Conservation (phyloP, 1,140 invertebrate genomes). For the Eumeta japonica region DNA sequence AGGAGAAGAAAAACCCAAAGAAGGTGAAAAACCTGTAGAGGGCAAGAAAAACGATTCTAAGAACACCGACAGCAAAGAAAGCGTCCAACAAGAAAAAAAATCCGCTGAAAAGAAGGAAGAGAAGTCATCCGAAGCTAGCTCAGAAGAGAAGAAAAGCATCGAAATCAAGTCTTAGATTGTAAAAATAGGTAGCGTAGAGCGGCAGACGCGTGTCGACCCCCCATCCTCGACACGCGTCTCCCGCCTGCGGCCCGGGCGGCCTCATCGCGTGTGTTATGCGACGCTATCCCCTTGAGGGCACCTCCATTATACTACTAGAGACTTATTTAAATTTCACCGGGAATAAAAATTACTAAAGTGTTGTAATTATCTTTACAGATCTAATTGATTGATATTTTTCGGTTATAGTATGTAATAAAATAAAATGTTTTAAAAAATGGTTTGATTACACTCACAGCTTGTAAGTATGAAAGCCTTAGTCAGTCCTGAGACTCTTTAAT, state of each 20-base stretch:
- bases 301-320: slow-evolving; percentile 41
- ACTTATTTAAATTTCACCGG: slow-evolving; percentile 48
- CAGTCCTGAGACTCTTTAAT: too few species aligned
- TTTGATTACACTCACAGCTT: too few species aligned
- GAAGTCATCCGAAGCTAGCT: slow-evolving; percentile 9
- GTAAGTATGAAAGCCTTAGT: too few species aligned
- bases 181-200: slow-evolving; percentile 19
- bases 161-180: slow-evolving; percentile 32
- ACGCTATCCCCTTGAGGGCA: slow-evolving; percentile 21
- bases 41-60: slow-evolving; percentile 12
- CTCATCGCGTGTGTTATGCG: slow-evolving; percentile 25
- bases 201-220: slow-evolving; percentile 46
- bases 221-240: slow-evolving; percentile 49
- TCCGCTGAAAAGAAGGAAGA: slow-evolving; percentile 11
- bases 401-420: slow-evolving; percentile 52
- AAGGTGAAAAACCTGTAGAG: slow-evolving; percentile 15
- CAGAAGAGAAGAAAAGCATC: slow-evolving; percentile 5
- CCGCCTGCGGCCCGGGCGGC: slow-evolving; percentile 20
- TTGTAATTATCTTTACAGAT: too few species aligned
- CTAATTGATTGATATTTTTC: too few species aligned
- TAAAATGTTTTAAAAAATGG: slow-evolving; percentile 45
- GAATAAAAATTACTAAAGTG: slow-evolving; percentile 52
- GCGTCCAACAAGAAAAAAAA: too few species aligned
- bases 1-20: slow-evolving; percentile 11
- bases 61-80: slow-evolving; percentile 5